Base-by-base conservation (phyloP, 1,140 invertebrate genomes). In the Drosophila ercepeae region DNA sequence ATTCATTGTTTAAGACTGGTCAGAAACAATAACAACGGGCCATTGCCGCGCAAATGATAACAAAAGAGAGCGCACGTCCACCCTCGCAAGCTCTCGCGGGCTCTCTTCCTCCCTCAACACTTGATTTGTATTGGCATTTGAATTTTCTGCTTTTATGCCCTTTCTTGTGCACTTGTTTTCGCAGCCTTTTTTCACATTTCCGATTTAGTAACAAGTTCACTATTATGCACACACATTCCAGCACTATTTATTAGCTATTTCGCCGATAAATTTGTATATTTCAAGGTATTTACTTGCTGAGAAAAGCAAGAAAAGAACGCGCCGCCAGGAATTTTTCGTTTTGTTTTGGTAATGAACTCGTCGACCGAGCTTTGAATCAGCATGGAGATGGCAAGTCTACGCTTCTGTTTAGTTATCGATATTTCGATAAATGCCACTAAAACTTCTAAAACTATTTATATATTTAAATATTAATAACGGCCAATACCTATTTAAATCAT, bases 41-140 rank as follows among this genome's bases (percentile, higher is more conserved):
- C 67, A 16, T 14, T 76, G 81, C 65, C 72, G 72, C 76, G 54
- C 46, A 73, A 61, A 64, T 75, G 75, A 81, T 84, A 79, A 79
- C 77, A 70, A 54, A 41, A 46, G 29, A 57, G 57, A 57, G 51
- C 39, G 39, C 39, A 42, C 8, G 39, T 32, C 57, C 53, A 54
- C 57, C 21, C 54, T 67, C 19, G 13, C 39, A 48, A 32, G 29
- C 27, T 18, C 39, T 29, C 41, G 48, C 44, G 49, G 25, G 41
- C 21, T 51, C 27, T 70, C 60, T 45, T 70, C 55, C 61, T 45
- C 57, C 61, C 76, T 48, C 55, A 45, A 13, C 27, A 27, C 41
- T 58, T 32, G 42, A 67, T 67, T 82, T 83, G 78, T 82, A 82
- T 82, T 69, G 78, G 78, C 65, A 82, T 82, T 64, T 36, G 32